Conservation (phyloP, 2,888 invertebrate genomes). For the Catocala sponsa region DNA sequence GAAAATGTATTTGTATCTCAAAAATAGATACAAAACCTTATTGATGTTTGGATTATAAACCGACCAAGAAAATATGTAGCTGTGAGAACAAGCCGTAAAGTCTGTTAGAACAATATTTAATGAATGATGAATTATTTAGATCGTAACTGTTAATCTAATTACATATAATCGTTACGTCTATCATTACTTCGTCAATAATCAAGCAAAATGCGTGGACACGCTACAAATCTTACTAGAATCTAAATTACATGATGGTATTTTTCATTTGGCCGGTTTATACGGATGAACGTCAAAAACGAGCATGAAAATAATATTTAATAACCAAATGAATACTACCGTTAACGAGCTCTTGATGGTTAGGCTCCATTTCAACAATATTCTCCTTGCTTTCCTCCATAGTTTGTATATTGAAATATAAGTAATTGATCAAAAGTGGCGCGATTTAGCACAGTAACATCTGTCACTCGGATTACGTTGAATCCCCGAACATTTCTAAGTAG, state of each 20-base stretch:
- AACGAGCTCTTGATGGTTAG: constrained; percentile 64
- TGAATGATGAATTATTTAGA: neutral
- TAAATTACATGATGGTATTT: constrained; percentile 38
- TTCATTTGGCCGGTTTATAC: constrained; percentile 61
- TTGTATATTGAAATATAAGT: constrained; percentile 44
- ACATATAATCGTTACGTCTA: neutral
- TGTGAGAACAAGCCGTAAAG: constrained; percentile 1
- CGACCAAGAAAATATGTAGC: constrained; percentile 49
- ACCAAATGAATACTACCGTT: constrained; percentile 46
- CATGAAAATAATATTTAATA: constrained; percentile 36
- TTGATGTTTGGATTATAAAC: constrained; percentile 72
- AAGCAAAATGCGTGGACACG: neutral
- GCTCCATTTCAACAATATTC: constrained; percentile 57
- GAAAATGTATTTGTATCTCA: constrained; percentile 35
- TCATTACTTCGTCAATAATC: neutral
- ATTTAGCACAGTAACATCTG: constrained; percentile 76
- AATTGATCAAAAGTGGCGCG: constrained; percentile 71
- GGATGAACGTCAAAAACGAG: constrained; percentile 56
- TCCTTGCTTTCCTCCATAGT: constrained; percentile 71
- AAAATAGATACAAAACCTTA: constrained; percentile 54
- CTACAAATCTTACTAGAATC: constrained; percentile 15
- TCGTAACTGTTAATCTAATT: neutral
- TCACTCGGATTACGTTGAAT: constrained; percentile 65
- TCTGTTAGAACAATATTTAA: neutral
- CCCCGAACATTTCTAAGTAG: constrained; percentile 62